Conservation (phyloP, 2,113 vertebrate species). For the Isichthys henryi region DNA sequence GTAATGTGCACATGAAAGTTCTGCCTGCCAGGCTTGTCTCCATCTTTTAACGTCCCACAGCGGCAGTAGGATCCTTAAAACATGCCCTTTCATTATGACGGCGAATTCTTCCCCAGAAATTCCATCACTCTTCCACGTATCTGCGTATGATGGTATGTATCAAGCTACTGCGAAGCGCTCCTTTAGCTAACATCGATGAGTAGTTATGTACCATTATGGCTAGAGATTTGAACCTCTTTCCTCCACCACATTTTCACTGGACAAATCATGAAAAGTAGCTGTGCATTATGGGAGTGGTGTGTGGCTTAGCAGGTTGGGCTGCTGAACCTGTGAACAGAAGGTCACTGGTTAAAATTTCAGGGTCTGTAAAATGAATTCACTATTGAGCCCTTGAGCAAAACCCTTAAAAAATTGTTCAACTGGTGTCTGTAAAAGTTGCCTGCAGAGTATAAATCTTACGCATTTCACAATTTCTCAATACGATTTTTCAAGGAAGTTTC, state of each 20-base stretch:
- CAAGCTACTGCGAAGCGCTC: not conserved
- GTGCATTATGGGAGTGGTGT: not conserved
- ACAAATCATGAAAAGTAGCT: not conserved
- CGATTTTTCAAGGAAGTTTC: too few relatives aligned
- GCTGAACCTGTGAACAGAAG: not conserved
- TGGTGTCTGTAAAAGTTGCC: not conserved
- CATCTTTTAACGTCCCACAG: not conserved
- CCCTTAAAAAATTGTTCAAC: not conserved
- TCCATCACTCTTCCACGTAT: not conserved
- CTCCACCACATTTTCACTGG: not conserved
- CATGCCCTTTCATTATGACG: not conserved
- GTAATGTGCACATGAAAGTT: slow-evolving; percentile 2
- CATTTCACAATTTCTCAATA: too few relatives aligned
- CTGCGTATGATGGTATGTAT: not conserved
- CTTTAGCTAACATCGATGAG: not conserved
- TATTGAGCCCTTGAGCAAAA: not conserved
- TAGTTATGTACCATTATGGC: not conserved
- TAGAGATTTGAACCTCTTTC: not conserved
- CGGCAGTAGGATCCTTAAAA: not conserved
- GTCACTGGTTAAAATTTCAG: not conserved
- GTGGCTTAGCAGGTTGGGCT: too few relatives aligned
- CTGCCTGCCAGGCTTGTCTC: not conserved
- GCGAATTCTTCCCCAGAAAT: not conserved
- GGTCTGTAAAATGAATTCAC: too few relatives aligned
- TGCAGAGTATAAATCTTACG: not conserved